Evolutionary conservation across 2,888 invertebrate genomes (phyloP).

Genomic region (Apotomis turbidana): DNA sequence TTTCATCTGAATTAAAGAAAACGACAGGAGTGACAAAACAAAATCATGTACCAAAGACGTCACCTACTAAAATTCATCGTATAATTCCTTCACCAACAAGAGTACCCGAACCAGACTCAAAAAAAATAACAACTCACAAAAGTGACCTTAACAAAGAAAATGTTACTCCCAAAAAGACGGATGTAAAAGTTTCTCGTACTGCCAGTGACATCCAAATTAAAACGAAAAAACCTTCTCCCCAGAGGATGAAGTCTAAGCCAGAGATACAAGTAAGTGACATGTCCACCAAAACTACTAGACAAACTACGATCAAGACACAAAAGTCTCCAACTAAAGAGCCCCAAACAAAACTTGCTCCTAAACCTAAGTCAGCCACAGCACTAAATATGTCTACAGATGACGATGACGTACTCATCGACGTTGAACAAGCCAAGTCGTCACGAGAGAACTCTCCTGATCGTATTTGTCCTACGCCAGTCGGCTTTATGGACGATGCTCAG

Average conservation of each 20-base stretch:
- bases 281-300: slow-evolving; percentile 61
- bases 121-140: slow-evolving; percentile 65
- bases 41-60: slow-evolving; percentile 57
- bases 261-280: slow-evolving; percentile 76
- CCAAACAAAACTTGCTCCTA: slow-evolving; percentile 65
- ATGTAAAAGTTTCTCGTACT: slow-evolving; percentile 80
- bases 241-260: slow-evolving; percentile 76
- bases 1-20: slow-evolving; percentile 62
- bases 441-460: slow-evolving; percentile 90
- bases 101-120: slow-evolving; percentile 62
- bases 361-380: slow-evolving; percentile 79
- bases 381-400: slow-evolving; percentile 79
- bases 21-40: slow-evolving; percentile 60
- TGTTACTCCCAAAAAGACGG: slow-evolving; percentile 69
- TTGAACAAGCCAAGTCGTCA: slow-evolving; percentile 89
- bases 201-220: slow-evolving; percentile 84
- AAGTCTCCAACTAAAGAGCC: slow-evolving; percentile 61
- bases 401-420: slow-evolving; percentile 86
- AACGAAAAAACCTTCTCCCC: slow-evolving; percentile 71
- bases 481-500: slow-evolving; percentile 83
- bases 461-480: slow-evolving; percentile 87
- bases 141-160: slow-evolving; percentile 62
- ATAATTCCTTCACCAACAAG: slow-evolving; percentile 49
- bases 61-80: slow-evolving; percentile 51
- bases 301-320: slow-evolving; percentile 52